Conservation (phyloP, 2,113 vertebrate species). For the Neolamprologus toae region DNA sequence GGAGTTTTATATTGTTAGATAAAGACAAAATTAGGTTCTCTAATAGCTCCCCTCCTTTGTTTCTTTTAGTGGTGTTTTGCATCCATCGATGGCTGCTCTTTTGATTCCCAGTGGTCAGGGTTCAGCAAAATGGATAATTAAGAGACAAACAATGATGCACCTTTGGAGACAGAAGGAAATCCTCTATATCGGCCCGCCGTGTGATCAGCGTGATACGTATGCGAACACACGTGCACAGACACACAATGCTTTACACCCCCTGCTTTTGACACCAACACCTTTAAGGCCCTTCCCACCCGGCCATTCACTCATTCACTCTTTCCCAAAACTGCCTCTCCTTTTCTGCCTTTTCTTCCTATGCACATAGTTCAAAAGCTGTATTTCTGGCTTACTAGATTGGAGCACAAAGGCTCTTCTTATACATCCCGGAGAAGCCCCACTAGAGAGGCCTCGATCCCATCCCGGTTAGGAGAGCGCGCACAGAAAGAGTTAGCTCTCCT, state of each 20-base stretch:
- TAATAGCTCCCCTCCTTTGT: background rate
- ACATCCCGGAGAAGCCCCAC: constrained; percentile 71
- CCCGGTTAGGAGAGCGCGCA: constrained; percentile 64
- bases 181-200: constrained; percentile 57
- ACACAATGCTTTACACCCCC: constrained; percentile 46
- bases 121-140: constrained; percentile 36
- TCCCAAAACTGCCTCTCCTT: constrained; percentile 31
- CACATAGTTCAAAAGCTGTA: constrained; percentile 71
- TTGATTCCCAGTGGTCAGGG: constrained; percentile 46
- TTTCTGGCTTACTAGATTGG: constrained; percentile 76
- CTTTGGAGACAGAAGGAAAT: constrained; percentile 76
- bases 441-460: constrained; percentile 75
- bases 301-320: constrained; percentile 49
- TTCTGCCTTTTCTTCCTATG: constrained; percentile 51
- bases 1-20: background rate
- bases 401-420: constrained; percentile 86
- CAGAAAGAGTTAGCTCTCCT: constrained; percentile 67
- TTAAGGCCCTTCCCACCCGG: background rate
- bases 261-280: constrained; percentile 68
- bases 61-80: background rate
- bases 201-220: constrained; percentile 3
- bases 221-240: constrained; percentile 11
- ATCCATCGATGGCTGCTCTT: background rate
- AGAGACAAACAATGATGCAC: constrained; percentile 75
- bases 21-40: background rate